Base-by-base conservation (phyloP, 2,113 vertebrate genomes). In the Polyodon spathula region DNA sequence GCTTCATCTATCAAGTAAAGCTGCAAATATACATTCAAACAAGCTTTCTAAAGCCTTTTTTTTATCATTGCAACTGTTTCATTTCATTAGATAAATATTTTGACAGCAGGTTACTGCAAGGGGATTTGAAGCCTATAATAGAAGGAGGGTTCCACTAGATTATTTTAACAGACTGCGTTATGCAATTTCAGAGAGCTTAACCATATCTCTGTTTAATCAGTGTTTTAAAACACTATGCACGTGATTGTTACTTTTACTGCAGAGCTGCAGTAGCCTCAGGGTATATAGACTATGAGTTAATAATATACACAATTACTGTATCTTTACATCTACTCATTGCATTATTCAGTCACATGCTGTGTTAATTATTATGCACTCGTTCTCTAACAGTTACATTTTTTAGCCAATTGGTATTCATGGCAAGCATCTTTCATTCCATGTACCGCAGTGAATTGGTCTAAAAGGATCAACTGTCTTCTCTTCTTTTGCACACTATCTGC, bases 81-180 rank as follows among this genome's bases (percentile, higher is more conserved):
- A 69, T 74, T 81, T 75, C 71, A 75, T 72, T 74, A 73, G 65
- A 0, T 65, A 83, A 78, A 82, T 84, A 74, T 82, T 82, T 81
- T 76, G 72, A 71, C 76, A 71, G 71, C 78, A 81, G 78, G 76
- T 80, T 72, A 69, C 71, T 79, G 72, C 75, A 79, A 71, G 27
- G 74, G 78, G 79, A 82, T 78, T 50, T 80, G 78, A 50, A 56
- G 64, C 73, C 79, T 86, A 76, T 85, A 84, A 84, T 84, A 80
- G 84, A 78, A 86, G 78, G 81, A 81, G 80, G 78, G 76, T 72
- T 76, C 76, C 56, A 42, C 50, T 75, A 79, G 84, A 82, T 82
- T 80, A 76, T 42, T 1, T 73, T 82, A 70, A 75, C 80, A 80
- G 74, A 82, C 77, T 76, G 84, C 84, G 83, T 84, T 78, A 81